Percentiles rank a stretch among this genome's conserved stretches.
phyloP scores from a whole-genome alignment of 2,888 invertebrate species.

The Notodonta dromedarius region DNA sequence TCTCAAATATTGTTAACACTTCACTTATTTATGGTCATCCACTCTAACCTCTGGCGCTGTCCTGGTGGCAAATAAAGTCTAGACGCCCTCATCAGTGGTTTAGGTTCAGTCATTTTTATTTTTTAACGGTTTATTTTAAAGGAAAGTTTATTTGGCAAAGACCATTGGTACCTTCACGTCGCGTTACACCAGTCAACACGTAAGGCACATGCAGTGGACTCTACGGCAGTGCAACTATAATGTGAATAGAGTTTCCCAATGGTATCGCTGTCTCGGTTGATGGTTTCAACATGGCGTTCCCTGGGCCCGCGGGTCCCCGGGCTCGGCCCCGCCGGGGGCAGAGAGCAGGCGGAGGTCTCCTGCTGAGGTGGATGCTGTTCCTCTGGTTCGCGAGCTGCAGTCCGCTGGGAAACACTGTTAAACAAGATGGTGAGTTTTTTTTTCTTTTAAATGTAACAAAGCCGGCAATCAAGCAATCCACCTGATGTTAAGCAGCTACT shows the following conservation, averaged over 20 bases:
- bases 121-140: too few relatives aligned
- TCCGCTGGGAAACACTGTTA: conserved; percentile 74
- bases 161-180: not conserved
- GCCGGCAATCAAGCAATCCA: too few relatives aligned
- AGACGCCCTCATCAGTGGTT: too few relatives aligned
- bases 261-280: conserved; percentile 46
- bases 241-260: conserved; percentile 36
- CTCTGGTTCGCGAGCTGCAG: conserved; percentile 76
- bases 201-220: not conserved
- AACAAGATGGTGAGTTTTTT: conserved; percentile 78
- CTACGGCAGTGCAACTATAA: conserved; percentile 13
- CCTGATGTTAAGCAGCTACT: too few relatives aligned
- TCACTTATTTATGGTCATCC: too few relatives aligned
- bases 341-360: conserved; percentile 63
- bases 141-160: too few relatives aligned
- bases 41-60: too few relatives aligned
- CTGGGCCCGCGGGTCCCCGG: conserved; percentile 51
- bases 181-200: not conserved
- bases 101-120: too few relatives aligned
- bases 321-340: conserved; percentile 73
- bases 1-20: too few relatives aligned
- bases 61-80: too few relatives aligned
- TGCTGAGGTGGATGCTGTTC: conserved; percentile 76
- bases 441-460: conserved; percentile 7
- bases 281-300: conserved; percentile 60